Base-by-base conservation (phyloP, 2,797 vertebrate species). In the Periparus ater region DNA sequence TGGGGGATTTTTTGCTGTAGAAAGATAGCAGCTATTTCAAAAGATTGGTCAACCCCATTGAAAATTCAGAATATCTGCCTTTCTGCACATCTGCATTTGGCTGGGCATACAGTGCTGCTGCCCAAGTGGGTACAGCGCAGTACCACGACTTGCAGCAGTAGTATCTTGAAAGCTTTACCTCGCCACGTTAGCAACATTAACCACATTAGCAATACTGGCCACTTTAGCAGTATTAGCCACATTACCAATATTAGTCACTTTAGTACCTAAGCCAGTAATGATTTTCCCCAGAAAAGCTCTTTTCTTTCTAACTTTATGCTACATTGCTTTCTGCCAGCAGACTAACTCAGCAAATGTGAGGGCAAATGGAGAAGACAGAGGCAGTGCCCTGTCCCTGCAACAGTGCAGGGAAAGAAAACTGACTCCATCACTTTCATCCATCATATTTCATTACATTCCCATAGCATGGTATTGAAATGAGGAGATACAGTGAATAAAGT, bases 41-140 rank as follows among this genome's bases (percentile, higher is more conserved):
- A 93, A 53, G 11, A n/a, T 79, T 23, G 5, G 16, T 50, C 58
- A 89, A 45, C 17, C 22, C 14, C 27, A 27, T 2, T 32, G 19
- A 81, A 94, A 83, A 65, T 25, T 15, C 32, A 54, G 65, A 76
- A 61, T 84, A 91, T 55, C 67, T 80, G 42, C 20, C 44, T 63
- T 48, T 34, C 36, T n/a, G 26, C 4, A 30, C 14, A 18, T 22
- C 29, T 81, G 20, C 14, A 13, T 75, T 74, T 60, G 78, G 26
- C 81, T 7, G 9, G 51, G 73, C 40, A 85, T 30, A 1, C 34
- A 51, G 15, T 60, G 50, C 38, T 65, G 32, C 48, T 62, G 29
- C 54, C 9, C 66, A n/a, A 65, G 27, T 8, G 18, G 29, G 16
- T 17, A 19, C 16, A 57, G 48, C 2, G 1, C 4, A n/a, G 7